A percentile compares a stretch with the other conserved stretches of the same genome.
These are phyloP conservation scores for Hoplodrina ambigua DNA, from an alignment of 2,888 invertebrate species.

Conservation along the genomic window DNA sequence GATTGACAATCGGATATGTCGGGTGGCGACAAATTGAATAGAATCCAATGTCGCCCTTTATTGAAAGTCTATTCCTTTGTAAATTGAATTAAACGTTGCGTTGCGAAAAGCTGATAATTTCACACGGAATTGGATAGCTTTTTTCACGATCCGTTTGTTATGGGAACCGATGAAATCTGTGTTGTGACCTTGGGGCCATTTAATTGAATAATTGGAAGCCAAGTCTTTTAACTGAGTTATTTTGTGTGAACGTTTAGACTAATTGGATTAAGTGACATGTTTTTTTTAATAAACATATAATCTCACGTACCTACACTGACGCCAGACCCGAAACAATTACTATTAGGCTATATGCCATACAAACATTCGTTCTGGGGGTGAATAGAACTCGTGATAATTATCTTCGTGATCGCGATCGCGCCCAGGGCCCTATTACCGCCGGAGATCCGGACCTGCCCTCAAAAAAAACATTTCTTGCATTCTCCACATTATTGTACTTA, in stretches of 20 bases:
- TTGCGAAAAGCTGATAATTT: slow-evolving; percentile 51
- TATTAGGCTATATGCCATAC: too few species aligned
- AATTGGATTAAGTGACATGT: slow-evolving; percentile 18
- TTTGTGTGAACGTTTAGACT: slow-evolving; percentile 17
- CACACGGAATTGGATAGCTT: slow-evolving; percentile 20
- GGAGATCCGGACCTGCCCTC: too few species aligned
- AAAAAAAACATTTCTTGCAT: too few species aligned
- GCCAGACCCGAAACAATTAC: too few species aligned
- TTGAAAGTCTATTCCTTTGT: slow-evolving; percentile 40
- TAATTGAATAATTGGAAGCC: slow-evolving; percentile 1
- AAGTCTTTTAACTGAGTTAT: slow-evolving; percentile 1
- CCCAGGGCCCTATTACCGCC: too few species aligned
- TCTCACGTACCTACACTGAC: too few species aligned
- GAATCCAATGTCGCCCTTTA: slow-evolving; percentile 48
- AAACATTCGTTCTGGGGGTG: too few species aligned
- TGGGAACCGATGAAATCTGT: slow-evolving; percentile 7
- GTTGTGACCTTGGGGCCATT: slow-evolving; percentile 11
- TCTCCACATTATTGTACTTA: too few species aligned
- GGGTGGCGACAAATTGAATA: slow-evolving; percentile 56
- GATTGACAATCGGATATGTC: slow-evolving; percentile 44
- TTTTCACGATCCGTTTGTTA: slow-evolving; percentile 33
- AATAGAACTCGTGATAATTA: too few species aligned
- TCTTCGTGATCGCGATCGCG: too few species aligned
- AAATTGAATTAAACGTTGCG: slow-evolving; percentile 48
- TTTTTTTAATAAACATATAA: too few species aligned